Conservation (phyloP, 2,113 vertebrate species). For the Pedetes capensis region DNA sequence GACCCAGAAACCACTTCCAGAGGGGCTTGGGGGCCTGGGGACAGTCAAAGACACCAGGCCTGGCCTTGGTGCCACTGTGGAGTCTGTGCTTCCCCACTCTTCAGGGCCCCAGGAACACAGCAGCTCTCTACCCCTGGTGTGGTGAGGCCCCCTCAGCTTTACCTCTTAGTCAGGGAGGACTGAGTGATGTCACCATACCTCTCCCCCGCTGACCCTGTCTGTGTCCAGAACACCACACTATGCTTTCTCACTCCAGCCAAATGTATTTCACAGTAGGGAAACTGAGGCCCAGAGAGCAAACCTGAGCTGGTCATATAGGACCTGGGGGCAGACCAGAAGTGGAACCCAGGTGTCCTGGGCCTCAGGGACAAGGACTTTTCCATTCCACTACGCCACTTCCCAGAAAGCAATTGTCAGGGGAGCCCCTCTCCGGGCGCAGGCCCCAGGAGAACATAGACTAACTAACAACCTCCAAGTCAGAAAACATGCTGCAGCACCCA, state of each 20-base stretch:
- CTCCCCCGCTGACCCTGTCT: background rate
- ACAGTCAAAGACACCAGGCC: background rate
- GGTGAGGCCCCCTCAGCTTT: background rate
- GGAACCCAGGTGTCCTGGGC: background rate
- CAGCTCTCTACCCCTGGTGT: background rate
- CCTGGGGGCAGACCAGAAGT: background rate
- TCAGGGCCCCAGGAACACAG: background rate
- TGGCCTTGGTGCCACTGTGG: background rate
- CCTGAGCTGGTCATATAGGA: background rate
- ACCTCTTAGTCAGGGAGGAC: background rate
- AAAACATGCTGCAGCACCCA: background rate
- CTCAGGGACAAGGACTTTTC: background rate
- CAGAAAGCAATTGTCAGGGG: conserved; percentile 37
- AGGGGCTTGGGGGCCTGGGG: fast-evolving
- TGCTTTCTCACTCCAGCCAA: background rate
- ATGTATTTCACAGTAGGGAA: background rate
- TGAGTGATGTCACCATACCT: background rate
- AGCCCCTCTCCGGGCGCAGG: background rate
- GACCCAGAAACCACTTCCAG: background rate
- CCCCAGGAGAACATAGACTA: background rate
- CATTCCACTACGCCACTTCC: background rate
- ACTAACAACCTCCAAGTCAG: background rate
- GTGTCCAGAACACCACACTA: background rate
- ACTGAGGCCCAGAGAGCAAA: background rate
- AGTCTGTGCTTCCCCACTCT: background rate